Evolutionary conservation across 2,888 invertebrate species (phyloP).

Genomic region (Byasa hedistus): DNA sequence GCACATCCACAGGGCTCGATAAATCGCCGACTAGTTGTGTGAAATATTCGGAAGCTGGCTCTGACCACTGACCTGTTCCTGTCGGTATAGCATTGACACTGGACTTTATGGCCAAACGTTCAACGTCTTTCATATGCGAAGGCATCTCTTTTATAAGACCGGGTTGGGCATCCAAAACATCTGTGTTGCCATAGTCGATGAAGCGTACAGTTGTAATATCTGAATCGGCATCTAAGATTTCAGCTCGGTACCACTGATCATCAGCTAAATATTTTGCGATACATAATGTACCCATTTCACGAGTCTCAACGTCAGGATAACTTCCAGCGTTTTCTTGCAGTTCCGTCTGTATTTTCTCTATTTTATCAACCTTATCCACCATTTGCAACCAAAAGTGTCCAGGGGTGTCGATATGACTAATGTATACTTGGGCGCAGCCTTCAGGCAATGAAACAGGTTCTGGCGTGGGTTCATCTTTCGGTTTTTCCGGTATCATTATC

Average conservation of each 20-base stretch:
- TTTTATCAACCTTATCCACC: constrained; percentile 74
- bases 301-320: constrained; percentile 77
- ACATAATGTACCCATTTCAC: constrained; percentile 82
- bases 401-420: constrained; percentile 87
- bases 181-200: constrained; percentile 89
- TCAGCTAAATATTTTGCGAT: constrained; percentile 91
- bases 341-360: constrained; percentile 82
- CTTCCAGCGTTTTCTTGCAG: constrained; percentile 80
- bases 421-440: constrained; percentile 73
- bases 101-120: constrained; percentile 81
- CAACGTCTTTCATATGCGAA: constrained; percentile 76
- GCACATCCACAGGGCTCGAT: constrained; percentile 70
- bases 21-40: constrained; percentile 72
- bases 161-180: constrained; percentile 83
- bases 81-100: constrained; percentile 84
- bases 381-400: constrained; percentile 88
- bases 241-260: constrained; percentile 95
- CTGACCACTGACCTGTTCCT: constrained; percentile 83
- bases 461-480: constrained; percentile 42
- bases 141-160: constrained; percentile 82
- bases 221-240: constrained; percentile 88
- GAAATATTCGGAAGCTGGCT: constrained; percentile 80
- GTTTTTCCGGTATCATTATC: constrained; percentile 44
- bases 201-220: constrained; percentile 89
- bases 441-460: constrained; percentile 59